Percentiles rank a stretch among this genome's conserved stretches.
phyloP scores from a whole-genome alignment of 2,113 vertebrate species.

The Rostratula benghalensis region DNA sequence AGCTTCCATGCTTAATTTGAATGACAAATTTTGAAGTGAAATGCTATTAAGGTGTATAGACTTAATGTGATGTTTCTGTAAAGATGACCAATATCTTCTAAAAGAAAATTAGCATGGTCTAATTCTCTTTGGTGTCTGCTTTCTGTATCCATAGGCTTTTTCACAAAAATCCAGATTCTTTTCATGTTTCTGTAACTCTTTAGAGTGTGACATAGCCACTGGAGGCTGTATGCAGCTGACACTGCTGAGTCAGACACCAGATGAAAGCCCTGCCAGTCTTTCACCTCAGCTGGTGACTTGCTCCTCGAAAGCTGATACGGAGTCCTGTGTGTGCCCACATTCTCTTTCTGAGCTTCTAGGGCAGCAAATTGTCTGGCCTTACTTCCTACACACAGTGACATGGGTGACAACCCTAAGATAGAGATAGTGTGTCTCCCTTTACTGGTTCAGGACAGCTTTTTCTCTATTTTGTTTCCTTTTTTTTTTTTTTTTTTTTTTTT shows the following conservation, averaged over 20 bases:
- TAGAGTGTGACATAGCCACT: not conserved
- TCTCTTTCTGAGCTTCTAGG: not conserved
- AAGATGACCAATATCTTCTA: not conserved
- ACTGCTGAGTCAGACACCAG: not conserved
- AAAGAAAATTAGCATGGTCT: not conserved
- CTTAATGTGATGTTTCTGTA: not conserved
- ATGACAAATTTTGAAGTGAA: not conserved
- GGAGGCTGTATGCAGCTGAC: not conserved
- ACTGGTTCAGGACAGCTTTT: not conserved
- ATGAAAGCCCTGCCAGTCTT: not conserved
- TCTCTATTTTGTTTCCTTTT: fast-evolving
- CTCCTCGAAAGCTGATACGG: not conserved
- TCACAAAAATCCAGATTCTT: not conserved
- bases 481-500: not conserved
- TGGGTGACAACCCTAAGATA: not conserved
- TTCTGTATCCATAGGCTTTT: not conserved
- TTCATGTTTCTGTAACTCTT: not conserved
- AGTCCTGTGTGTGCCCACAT: not conserved
- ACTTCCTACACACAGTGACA: not conserved
- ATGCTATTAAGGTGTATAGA: not conserved
- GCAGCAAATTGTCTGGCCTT: not conserved
- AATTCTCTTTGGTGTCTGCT: not conserved
- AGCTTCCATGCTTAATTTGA: not conserved
- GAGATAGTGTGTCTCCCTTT: not conserved
- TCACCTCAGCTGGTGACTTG: not conserved